Evolutionary conservation across 2,797 vertebrate species (phyloP).

Genomic region (Sus cebifrons): DNA sequence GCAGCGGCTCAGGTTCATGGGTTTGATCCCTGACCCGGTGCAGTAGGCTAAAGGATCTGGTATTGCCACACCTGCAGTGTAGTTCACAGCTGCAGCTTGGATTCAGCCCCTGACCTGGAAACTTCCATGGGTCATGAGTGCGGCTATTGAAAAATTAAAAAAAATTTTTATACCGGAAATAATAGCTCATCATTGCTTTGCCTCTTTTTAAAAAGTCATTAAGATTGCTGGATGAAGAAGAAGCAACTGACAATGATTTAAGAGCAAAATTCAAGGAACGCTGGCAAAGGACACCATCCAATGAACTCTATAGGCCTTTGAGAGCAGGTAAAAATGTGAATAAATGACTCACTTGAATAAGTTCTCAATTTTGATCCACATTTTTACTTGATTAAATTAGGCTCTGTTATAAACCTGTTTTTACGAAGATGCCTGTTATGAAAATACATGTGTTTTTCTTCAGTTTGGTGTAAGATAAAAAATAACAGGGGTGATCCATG

Average conservation of each 20-base stretch:
- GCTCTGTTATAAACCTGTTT: conserved; percentile 4
- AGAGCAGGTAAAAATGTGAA: conserved; percentile 92
- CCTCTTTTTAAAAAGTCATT: conserved; percentile 92
- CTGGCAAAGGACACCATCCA: conserved; percentile 98
- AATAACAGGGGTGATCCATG: background rate
- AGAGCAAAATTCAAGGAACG: conserved; percentile 97
- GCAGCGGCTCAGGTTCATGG: too few species aligned
- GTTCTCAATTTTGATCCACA: background rate
- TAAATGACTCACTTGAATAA: background rate
- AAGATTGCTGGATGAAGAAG: conserved; percentile 96
- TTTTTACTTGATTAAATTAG: conserved; percentile 57
- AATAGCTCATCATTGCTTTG: conserved; percentile 39
- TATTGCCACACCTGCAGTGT: too few species aligned
- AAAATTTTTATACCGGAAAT: conserved; percentile 5
- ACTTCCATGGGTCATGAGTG: too few species aligned
- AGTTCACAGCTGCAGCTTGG: too few species aligned
- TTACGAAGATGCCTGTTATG: conserved; percentile 19
- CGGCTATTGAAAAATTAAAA: too few species aligned
- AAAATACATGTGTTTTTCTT: conserved; percentile 10
- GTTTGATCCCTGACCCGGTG: too few species aligned
- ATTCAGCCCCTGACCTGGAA: too few species aligned
- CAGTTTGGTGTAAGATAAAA: background rate
- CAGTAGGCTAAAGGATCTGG: too few species aligned
- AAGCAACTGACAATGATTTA: conserved; percentile 97
- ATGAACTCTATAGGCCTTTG: conserved; percentile 97